Percentiles rank a stretch among this genome's conserved stretches.
phyloP scores from a whole-genome alignment of 2,888 invertebrate species.

The Dryadula phaetusa region DNA sequence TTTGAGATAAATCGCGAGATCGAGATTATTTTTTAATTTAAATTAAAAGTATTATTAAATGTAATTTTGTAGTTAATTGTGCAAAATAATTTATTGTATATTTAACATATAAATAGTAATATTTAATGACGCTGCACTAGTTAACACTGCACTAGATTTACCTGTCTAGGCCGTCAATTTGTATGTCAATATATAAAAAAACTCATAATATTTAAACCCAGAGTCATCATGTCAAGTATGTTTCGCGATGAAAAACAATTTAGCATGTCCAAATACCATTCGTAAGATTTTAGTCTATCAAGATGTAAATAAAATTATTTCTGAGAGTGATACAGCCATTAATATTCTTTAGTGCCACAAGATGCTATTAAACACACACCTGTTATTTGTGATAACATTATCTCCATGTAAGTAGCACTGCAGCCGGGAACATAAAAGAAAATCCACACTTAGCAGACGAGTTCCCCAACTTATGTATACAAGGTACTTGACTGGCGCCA shows the following conservation, averaged over 20 bases:
- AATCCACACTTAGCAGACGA: constrained; percentile 31
- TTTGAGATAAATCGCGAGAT: neutral
- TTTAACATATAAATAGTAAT: no score
- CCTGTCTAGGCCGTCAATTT: no score
- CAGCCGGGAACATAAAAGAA: constrained; percentile 36
- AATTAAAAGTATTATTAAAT: no score
- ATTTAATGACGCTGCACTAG: no score
- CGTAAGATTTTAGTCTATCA: constrained; percentile 3
- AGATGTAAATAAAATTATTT: constrained; percentile 14
- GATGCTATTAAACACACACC: constrained; percentile 32
- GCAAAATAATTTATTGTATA: no score
- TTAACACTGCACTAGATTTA: no score
- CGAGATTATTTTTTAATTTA: neutral
- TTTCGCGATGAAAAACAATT: no score
- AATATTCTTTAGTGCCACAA: constrained; percentile 28
- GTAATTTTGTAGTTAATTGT: no score
- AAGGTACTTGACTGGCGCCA: constrained; percentile 47
- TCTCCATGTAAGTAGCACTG: constrained; percentile 32
- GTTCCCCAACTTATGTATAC: constrained; percentile 21
- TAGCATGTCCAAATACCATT: neutral
- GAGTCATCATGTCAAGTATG: no score
- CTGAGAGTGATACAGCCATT: constrained; percentile 4
- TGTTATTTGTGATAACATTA: constrained; percentile 38
- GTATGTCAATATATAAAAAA: no score
- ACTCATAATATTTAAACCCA: no score